Conservation (phyloP, 2,888 invertebrate genomes). For the Periphyllus acericola region DNA sequence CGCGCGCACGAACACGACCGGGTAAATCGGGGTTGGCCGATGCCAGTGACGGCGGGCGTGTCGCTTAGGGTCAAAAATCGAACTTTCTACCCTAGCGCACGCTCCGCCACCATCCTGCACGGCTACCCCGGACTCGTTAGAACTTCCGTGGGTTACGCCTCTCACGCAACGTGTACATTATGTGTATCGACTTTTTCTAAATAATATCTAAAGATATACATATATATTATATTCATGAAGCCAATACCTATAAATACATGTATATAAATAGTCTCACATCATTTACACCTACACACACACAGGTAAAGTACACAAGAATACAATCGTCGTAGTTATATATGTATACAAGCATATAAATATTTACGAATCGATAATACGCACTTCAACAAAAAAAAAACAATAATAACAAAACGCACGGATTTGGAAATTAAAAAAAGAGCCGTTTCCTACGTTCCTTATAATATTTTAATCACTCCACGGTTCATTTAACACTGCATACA, state of each 20-base stretch:
- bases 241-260: neutral
- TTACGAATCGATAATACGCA: neutral
- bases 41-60: slow-evolving; percentile 38
- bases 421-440: too few relatives aligned
- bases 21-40: slow-evolving; percentile 26
- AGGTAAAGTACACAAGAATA: neutral
- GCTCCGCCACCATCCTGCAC: too few relatives aligned
- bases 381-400: too few relatives aligned
- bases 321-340: too few relatives aligned
- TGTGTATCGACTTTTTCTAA: slow-evolving; percentile 29
- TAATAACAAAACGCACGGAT: too few relatives aligned
- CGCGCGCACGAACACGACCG: neutral
- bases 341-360: neutral
- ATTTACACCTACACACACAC: neutral
- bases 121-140: neutral
- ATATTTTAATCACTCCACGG: too few relatives aligned
- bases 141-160: slow-evolving; percentile 35
- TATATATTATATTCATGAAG: neutral
- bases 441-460: too few relatives aligned
- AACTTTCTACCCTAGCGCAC: slow-evolving; percentile 54
- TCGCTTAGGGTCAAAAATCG: slow-evolving; percentile 57
- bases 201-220: neutral
- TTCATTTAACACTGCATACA: too few relatives aligned
- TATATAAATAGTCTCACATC: neutral
- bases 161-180: slow-evolving; percentile 41